These are phyloP conservation scores for Cryptocephalus moraei DNA, from an alignment of 2,888 invertebrate species.

Conservation along the genomic window DNA sequence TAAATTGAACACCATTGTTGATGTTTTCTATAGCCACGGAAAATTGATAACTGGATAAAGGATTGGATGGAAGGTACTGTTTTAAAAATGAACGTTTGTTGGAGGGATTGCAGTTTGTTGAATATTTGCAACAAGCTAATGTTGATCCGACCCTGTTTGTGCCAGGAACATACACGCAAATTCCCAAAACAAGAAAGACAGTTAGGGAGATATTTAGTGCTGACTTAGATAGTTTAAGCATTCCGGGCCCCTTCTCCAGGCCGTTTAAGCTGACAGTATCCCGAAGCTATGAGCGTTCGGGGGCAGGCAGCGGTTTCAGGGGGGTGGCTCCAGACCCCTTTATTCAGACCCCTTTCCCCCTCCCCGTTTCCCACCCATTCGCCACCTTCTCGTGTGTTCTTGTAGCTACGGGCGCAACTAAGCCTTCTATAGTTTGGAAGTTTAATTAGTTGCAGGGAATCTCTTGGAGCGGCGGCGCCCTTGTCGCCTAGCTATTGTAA, in stretches of 20 bases:
- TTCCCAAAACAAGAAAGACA: slow-evolving; percentile 17
- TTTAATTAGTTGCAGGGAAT: slow-evolving; percentile 40
- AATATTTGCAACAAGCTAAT: too few relatives aligned
- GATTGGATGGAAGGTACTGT: too few relatives aligned
- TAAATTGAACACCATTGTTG: too few relatives aligned
- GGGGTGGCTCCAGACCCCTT: slow-evolving; percentile 3
- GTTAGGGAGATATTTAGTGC: slow-evolving; percentile 18
- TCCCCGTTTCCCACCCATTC: not conserved
- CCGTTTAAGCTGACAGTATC: slow-evolving; percentile 32
- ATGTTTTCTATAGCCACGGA: too few relatives aligned
- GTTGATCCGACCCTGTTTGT: too few relatives aligned
- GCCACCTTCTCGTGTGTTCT: slow-evolving; percentile 18
- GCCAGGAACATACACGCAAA: slow-evolving; percentile 9
- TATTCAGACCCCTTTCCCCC: not conserved
- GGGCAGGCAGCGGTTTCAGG: slow-evolving; percentile 18
- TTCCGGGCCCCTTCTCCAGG: slow-evolving; percentile 17
- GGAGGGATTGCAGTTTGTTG: too few relatives aligned
- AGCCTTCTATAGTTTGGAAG: slow-evolving; percentile 39
- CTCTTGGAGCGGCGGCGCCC: slow-evolving; percentile 12
- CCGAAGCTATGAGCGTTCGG: slow-evolving; percentile 33
- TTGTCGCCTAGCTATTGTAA: slow-evolving; percentile 34
- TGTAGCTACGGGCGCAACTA: slow-evolving; percentile 29
- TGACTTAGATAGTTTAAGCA: slow-evolving; percentile 19
- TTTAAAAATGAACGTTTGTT: too few relatives aligned
- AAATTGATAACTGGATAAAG: too few relatives aligned